Conservation (phyloP, 2,797 vertebrate species). For the Hydrocynus forskahlii region DNA sequence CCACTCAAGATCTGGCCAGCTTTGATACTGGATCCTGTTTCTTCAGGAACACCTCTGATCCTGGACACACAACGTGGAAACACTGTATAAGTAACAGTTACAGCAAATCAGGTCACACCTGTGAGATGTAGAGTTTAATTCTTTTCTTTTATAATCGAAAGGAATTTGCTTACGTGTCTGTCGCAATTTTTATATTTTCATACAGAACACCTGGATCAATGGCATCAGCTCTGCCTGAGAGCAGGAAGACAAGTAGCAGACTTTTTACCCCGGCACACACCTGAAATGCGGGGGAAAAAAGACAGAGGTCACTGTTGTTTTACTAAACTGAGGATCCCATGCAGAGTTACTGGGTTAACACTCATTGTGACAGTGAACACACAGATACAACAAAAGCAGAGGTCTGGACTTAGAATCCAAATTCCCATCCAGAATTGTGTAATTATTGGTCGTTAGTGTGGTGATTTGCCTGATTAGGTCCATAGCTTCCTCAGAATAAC, state of each 20-base stretch:
- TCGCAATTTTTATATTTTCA: background rate
- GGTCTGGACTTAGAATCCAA: too few species aligned
- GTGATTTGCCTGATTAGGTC: too few species aligned
- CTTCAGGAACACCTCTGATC: too few species aligned
- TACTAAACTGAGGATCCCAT: background rate
- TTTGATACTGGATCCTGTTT: too few species aligned
- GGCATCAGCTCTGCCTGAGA: background rate
- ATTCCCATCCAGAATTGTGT: too few species aligned
- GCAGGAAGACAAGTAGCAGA: background rate
- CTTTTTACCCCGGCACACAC: background rate
- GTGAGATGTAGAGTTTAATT: too few species aligned
- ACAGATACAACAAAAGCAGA: background rate
- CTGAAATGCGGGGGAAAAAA: background rate
- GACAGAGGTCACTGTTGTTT: background rate
- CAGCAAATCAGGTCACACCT: too few species aligned
- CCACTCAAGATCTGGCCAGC: too few species aligned
- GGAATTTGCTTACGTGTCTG: background rate
- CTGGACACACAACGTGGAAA: background rate
- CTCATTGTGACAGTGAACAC: too few species aligned
- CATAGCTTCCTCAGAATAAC: background rate
- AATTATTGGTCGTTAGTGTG: too few species aligned
- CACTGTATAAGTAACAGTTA: background rate
- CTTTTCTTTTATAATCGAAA: too few species aligned
- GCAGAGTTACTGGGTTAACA: background rate
- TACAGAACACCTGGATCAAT: background rate